phyloP scores from a whole-genome alignment of 2,113 vertebrate species.

The Limnothrissa miodon region DNA sequence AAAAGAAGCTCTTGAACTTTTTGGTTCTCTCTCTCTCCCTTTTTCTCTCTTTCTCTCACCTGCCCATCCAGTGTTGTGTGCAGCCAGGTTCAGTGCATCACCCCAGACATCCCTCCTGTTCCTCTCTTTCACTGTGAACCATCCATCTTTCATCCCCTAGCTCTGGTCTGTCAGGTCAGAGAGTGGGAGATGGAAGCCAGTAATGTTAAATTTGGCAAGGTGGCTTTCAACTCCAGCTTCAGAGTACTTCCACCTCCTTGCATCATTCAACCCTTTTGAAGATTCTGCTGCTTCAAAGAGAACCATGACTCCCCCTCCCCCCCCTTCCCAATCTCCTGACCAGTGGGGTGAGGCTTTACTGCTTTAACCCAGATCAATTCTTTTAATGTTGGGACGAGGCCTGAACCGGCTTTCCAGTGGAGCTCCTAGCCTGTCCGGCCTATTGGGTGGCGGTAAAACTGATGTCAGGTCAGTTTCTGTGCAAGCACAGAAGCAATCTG shows the following conservation, averaged over 20 bases:
- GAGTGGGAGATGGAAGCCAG: background rate
- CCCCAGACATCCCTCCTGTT: background rate
- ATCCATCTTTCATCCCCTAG: background rate
- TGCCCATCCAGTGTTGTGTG: background rate
- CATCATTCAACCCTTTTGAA: constrained; percentile 15
- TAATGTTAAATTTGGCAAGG: constrained; percentile 1
- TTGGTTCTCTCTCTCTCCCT: background rate
- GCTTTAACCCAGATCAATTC: constrained; percentile 5
- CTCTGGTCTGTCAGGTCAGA: background rate
- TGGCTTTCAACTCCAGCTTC: constrained; percentile 13
- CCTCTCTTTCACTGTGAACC: background rate
- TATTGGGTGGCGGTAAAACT: background rate
- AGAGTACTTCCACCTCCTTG: constrained; percentile 6
- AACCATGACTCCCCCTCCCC: background rate
- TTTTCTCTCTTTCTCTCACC: background rate
- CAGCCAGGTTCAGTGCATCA: background rate
- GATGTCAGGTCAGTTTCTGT: background rate
- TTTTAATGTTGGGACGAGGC: background rate
- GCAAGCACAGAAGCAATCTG: background rate
- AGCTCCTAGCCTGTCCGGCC: background rate
- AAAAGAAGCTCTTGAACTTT: background rate
- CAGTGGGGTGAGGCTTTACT: background rate
- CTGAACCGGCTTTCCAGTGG: background rate
- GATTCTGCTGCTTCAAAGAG: constrained; percentile 11
- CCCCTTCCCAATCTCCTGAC: background rate